Evolutionary conservation across 2,797 vertebrate genomes (phyloP), one percentile per base, ranked within the genome.

Genomic region (Neostethus bicornis): DNA sequence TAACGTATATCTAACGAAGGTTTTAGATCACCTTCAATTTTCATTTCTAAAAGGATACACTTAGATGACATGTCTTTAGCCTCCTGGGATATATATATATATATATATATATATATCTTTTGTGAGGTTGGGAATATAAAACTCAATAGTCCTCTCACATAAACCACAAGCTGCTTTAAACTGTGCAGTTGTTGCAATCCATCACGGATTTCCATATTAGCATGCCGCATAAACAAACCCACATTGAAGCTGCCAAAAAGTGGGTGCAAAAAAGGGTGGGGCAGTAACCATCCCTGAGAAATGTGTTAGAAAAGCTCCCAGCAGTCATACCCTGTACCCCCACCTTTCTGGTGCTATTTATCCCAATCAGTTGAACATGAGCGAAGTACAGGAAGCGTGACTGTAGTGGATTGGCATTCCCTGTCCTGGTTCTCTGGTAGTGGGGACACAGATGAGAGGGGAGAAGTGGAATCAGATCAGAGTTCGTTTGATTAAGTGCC

Each of bases 181-280:
- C 68, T 53, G 26, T 41, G 44, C 87, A 90, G 86, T 81, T 90
- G 87, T 62, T 83, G 68, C 78, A 41, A 73, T 87, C 83, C 73
- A 35, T 90, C 86, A 85, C 25, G 37, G 37, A 48, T 60, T 77
- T 80, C 72, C 66, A 81, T 77, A 85, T 80, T 37, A 77, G 69
- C 66, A 5, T 12, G 70, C 61, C 51, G 55, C 52, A 70, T 77
- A 78, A 84, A 87, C 81, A 87, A 71, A 73, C 54, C 38, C 46
- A 42, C 9, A 4, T 26, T 53, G 28, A 12, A 51, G 44, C 44
- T 60, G 41, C 65, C 53, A 64, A 58, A 65, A 55, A 62, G 41
- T 28, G 10, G 31, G 31, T 31, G 35, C 38, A 51, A 42, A 42
- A 55, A 29, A 41, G 71, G 51, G 61, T 52, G 56, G 48, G 7